Conservation (phyloP, 2,888 invertebrate genomes). For the Hirudinaria manillensis region DNA sequence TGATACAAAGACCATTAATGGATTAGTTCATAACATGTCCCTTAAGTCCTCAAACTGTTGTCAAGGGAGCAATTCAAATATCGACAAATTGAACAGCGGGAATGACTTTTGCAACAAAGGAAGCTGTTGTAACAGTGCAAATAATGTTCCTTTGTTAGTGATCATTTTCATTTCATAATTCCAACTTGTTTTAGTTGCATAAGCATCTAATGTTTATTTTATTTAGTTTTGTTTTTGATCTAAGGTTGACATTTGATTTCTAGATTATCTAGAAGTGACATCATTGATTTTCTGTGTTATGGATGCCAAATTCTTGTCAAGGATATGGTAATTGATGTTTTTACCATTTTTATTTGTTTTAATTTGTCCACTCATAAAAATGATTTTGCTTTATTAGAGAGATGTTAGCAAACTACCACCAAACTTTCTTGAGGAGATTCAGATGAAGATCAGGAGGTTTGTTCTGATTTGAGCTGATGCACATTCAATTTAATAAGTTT, state of each 20-base stretch:
- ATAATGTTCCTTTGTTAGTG: neutral
- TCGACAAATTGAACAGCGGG: neutral
- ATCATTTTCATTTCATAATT: neutral
- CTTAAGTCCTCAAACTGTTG: neutral
- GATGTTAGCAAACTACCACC: neutral
- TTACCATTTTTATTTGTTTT: neutral
- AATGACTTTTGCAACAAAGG: neutral
- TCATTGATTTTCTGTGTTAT: constrained; percentile 1
- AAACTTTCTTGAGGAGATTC: neutral
- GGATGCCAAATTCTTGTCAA: constrained; percentile 7
- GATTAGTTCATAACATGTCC: too few relatives aligned
- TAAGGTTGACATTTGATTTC: neutral
- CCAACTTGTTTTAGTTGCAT: neutral
- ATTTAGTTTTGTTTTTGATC: too few relatives aligned
- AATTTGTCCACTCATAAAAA: neutral
- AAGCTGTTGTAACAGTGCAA: neutral
- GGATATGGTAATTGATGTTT: neutral
- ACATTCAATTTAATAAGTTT: neutral
- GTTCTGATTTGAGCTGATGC: neutral
- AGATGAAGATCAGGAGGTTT: neutral
- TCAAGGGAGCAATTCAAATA: neutral
- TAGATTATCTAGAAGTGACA: neutral
- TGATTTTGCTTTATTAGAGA: neutral
- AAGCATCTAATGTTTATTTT: too few relatives aligned
- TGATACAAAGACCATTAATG: neutral